Base-by-base conservation (phyloP, 2,888 invertebrate species). In the Parnassius smintheus region DNA sequence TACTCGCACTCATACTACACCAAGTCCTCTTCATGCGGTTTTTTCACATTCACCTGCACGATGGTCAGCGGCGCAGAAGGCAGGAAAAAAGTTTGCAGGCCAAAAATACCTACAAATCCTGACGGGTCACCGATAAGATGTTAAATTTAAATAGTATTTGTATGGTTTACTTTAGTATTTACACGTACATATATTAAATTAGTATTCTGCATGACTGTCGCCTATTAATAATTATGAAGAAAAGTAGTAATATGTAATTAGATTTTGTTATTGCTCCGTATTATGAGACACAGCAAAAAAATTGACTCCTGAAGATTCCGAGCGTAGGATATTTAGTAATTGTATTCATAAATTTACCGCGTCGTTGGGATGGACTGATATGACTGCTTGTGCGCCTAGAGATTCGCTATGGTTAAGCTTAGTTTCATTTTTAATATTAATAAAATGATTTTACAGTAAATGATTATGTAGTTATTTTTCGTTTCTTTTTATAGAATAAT, bases 21-120 rank as follows among this genome's bases (percentile, higher is more conserved):
- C 0, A 97, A 97, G 82, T 96, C 96, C 9, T 96, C 96, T 2
- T 96, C 96, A 1, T 97, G 97, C 79, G 97, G 97, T 9, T 96
- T 96, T 77, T 96, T 97, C 71, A 96, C 96, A 1, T 97, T 97
- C 81, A 95, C 96, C 0, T 97, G 97, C 77, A 96, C 96, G 57
- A 94, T 96, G 77, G 95, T 96, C 1, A 94, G 95, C 72, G 95
- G 95, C 11, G 94, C 94, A 0, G 95, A 95, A 76, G 96, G 96
- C 12, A 94, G 94, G 70, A 96, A 95, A 70, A 96, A 96, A 83
- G 94, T 96, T 62, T 97, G 97, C 78, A 94, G 95, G 72, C 97
- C 97, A 0, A 96, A 95, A 83, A 93, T 95, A 57, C 96, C 96
- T 53, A 94, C 94, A 2, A 95, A 96, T 78, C 94, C 96, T 13